Evolutionary conservation across 2,888 invertebrate genomes (phyloP).

Genomic region (Nectonema munidae): DNA sequence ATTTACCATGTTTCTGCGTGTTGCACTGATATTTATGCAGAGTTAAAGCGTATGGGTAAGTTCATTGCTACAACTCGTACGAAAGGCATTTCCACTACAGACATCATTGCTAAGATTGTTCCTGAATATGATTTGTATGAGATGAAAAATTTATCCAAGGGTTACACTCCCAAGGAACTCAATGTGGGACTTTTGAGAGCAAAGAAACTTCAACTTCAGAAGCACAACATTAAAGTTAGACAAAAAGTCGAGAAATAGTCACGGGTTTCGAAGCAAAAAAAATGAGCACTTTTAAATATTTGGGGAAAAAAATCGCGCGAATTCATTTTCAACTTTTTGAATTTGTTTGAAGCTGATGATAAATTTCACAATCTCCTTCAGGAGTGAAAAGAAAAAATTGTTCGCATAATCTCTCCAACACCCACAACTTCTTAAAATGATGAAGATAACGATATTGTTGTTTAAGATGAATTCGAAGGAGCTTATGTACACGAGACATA

Average conservation of each 20-base stretch:
- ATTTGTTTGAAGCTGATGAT: constrained; percentile 37
- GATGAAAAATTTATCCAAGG: constrained; percentile 64
- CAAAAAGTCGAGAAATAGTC: constrained; percentile 58
- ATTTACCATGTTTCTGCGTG: constrained; percentile 61
- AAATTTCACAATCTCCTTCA: no score
- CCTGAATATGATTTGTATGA: constrained; percentile 91
- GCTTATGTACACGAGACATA: no score
- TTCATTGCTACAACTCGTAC: constrained; percentile 71
- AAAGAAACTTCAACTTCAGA: constrained; percentile 59
- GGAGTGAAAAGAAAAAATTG: no score
- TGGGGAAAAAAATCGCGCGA: constrained; percentile 95
- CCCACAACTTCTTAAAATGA: no score
- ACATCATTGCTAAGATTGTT: constrained; percentile 81
- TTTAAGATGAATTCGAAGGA: no score
- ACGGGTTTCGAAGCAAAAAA: constrained; percentile 51
- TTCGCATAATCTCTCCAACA: no score
- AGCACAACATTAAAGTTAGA: constrained; percentile 71
- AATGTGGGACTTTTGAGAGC: constrained; percentile 74
- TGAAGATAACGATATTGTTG: no score
- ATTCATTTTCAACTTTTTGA: constrained; percentile 62
- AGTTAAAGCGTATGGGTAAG: constrained; percentile 64
- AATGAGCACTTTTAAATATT: constrained; percentile 55
- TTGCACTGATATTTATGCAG: constrained; percentile 44
- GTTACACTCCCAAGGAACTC: constrained; percentile 81
- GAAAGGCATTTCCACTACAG: constrained; percentile 63